Base-by-base conservation (phyloP, 2,888 invertebrate genomes). In the Diachrysia chrysitis region DNA sequence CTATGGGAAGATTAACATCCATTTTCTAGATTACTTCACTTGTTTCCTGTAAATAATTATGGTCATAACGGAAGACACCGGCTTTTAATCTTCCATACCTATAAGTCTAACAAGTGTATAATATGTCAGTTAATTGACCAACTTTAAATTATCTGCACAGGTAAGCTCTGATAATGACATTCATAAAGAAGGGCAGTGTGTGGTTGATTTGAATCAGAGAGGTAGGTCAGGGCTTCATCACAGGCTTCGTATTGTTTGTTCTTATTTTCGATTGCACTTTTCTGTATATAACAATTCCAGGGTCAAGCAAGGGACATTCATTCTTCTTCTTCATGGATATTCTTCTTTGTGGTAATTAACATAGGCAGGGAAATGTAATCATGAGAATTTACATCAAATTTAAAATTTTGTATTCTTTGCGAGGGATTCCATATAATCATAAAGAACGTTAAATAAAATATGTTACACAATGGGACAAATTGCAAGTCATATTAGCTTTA, bases 41-140 rank as follows among this genome's bases (percentile, higher is more conserved):
- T 71, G 79, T 87, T 91, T 90, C 90, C 90, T 89, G 78, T 65
- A 73, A 73, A 69, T 85, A 65, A 85, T 83, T 90, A 93, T 89
- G 91, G 90, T 76, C 84, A 89, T 87, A 85, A 82, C 89, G 92
- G 91, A 92, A 92, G 89, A 87, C 78, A 69, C 63, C 63, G 69
- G 57, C 60, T 60, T 55, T 71, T 10, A 42, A n/a, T 42, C 42
- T 66, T 23, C 69, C 60, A 73, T 69, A 63, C 61, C 4, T 19
- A 48, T 46, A 12, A 29, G 21, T n/a, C 35, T 60, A 25, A 46
- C 57, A 63, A 48, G 25, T 66, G 58, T 51, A 53, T 17, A 53
- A 7, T 9, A 19, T 54, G 16, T n/a, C 2, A 2, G n/a, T 42
- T n/a, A n/a, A n/a, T 5, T 42, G 42, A 42, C 42, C 42, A n/a